phyloP scores from a whole-genome alignment of 2,888 invertebrate genomes.

The Morpho helenor region DNA sequence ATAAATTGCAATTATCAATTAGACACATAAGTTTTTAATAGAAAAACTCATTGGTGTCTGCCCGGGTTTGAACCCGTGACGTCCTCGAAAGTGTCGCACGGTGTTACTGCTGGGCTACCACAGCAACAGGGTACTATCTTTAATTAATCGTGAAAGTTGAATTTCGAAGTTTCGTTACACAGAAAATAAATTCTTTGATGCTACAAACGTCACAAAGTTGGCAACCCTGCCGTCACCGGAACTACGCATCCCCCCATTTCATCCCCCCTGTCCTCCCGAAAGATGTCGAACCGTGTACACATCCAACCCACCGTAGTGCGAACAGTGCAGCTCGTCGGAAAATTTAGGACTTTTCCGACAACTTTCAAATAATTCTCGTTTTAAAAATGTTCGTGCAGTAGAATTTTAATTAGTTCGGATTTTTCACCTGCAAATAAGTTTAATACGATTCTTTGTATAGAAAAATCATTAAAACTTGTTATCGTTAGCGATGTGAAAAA shows the following conservation, averaged over 20 bases:
- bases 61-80: no score
- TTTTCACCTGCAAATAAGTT: neutral
- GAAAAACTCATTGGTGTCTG: no score
- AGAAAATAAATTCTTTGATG: neutral
- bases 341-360: conserved; percentile 6
- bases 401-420: neutral
- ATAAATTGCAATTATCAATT: no score
- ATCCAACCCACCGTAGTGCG: neutral
- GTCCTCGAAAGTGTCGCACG: no score
- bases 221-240: neutral
- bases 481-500: no score
- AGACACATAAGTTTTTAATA: no score
- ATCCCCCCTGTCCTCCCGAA: conserved; percentile 2
- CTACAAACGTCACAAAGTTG: neutral
- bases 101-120: no score
- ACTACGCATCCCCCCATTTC: conserved; percentile 1
- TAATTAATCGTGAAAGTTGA: neutral
- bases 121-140: no score
- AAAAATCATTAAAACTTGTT: no score
- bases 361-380: conserved; percentile 3
- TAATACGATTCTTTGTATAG: no score
- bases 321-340: conserved; percentile 5
- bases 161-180: neutral
- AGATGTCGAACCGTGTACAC: conserved; percentile 2
- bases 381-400: conserved; percentile 3